Base-by-base conservation (phyloP, 2,797 vertebrate species). In the Tachyglossus aculeatus region DNA sequence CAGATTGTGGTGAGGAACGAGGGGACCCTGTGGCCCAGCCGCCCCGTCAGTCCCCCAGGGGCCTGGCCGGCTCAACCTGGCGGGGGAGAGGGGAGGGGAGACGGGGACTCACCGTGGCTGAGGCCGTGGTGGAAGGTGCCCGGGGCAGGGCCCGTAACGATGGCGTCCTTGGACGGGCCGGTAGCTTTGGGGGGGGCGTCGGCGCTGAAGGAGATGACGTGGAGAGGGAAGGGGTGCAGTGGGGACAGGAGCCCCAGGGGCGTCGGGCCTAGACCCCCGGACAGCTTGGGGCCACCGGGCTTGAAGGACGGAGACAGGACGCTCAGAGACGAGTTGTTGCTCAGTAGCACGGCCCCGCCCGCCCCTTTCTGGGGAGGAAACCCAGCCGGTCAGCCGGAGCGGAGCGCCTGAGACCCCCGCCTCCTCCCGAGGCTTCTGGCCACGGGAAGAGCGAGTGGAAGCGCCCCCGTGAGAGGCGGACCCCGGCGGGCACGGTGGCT, bases 61-160 rank as follows among this genome's bases (percentile, higher is more conserved):
- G n/a, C n/a, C n/a, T n/a, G n/a, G n/a, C n/a, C n/a, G n/a, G n/a
- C n/a, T n/a, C n/a, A n/a, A n/a, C n/a, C n/a, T n/a, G n/a, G n/a
- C n/a, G 24, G 56, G 3, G 18, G 39, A 22, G 7, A 3, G 0
- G 45, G 7, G 0, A 15, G 60, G 9, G 50, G 24, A 54, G 25
- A 57, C 8, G n/a, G 31, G 45, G 63, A 93, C 94, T 93, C 90
- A 95, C 94, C 93, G 87, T 94, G 93, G 76, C 91, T 86, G 18
- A 95, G 92, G 71, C 94, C 89, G 0, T 95, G 94, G 74, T 94
- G 92, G 80, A 95, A 94, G 2, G 94, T 93, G 47, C 93, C 94
- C 0, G 94, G 92, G 68, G 93, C 93, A 38, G 94, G 94, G 67
- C 94, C 94, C 0, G 94, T 94, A 53, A 95, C 91, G 14, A 94